phyloP scores from a whole-genome alignment of 2,888 invertebrate genomes.

The Xestia xanthographa region DNA sequence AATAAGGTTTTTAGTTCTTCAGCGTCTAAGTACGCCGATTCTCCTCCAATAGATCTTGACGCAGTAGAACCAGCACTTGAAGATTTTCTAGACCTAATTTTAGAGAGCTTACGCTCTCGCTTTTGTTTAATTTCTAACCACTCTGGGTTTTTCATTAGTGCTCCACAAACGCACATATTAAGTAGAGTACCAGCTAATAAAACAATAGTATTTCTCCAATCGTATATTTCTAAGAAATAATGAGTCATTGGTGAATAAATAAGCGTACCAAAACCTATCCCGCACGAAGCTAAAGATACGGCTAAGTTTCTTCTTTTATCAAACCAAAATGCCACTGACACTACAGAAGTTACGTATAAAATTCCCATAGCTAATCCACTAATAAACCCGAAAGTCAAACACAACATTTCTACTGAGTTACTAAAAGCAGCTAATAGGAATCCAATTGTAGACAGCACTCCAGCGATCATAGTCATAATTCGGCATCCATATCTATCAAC shows the following conservation, averaged over 20 bases:
- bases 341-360: constrained; percentile 96
- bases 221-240: constrained; percentile 93
- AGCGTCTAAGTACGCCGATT: constrained; percentile 89
- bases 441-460: constrained; percentile 93
- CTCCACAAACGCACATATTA: constrained; percentile 96
- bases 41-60: constrained; percentile 86
- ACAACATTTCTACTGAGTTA: constrained; percentile 93
- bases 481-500: constrained; percentile 96
- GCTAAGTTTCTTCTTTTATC: constrained; percentile 96
- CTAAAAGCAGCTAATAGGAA: constrained; percentile 93
- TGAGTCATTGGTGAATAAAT: constrained; percentile 96
- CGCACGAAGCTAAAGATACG: constrained; percentile 96
- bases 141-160: constrained; percentile 96
- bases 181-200: constrained; percentile 95
- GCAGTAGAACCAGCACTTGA: constrained; percentile 89
- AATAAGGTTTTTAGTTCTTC: constrained; percentile 92
- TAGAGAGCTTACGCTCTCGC: constrained; percentile 84
- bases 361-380: constrained; percentile 96
- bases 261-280: constrained; percentile 96
- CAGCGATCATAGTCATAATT: constrained; percentile 93
- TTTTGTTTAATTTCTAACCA: constrained; percentile 93
- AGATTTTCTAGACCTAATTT: constrained; percentile 82
- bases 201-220: constrained; percentile 95
- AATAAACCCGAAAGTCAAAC: constrained; percentile 95
- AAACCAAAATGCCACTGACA: constrained; percentile 97